Base-by-base conservation (phyloP, 2,797 vertebrate genomes). In the Semaprochilodus insignis region DNA sequence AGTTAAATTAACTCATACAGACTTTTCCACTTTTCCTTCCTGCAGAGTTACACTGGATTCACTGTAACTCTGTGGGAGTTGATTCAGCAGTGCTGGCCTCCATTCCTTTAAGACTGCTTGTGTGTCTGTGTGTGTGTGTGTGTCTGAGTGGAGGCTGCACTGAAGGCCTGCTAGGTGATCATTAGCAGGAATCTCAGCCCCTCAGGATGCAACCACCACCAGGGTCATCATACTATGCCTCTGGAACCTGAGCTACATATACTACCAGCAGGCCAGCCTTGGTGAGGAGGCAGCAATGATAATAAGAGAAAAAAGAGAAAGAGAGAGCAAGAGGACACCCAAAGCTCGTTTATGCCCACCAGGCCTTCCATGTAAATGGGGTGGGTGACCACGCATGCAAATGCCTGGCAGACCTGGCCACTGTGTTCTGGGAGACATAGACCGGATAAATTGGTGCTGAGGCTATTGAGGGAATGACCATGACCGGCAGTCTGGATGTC, bases 341-440 rank as follows among this genome's bases (percentile, higher is more conserved):
- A 54, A 73, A 77, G 69, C 76, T 83, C 72, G 69, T 85, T 90
- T 91, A 91, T 90, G 82, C 89, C 92, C 87, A 62, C 63, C 81
- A 83, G 90, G 85, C 85, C 83, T 86, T 85, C 85, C 85, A 88
- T 90, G 90, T 87, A 90, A 92, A 90, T 81, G 82, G 84, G 86
- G 89, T 84, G 83, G 79, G 88, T 87, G 59, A 88, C 87, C 90
- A 87, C 89, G 90, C 90, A 93, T 93, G 90, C 87, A 90, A 92
- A 93, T 90, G 72, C 66, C 78, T 88, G 86, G 88, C 52, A 72
- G 82, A 17, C 82, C 25, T 19, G 55, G 52, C 80, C 71, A 48
- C 52, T 13, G 71, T 66, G 77, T 63, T 78, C 74, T 77, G 70
- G 65, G 69, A 82, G 65, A 90, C 88, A 84, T 87, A 86, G 75